These are phyloP conservation scores for Acipenser ruthenus DNA, from an alignment of 2,797 vertebrate genomes.

Conservation along the genomic window DNA sequence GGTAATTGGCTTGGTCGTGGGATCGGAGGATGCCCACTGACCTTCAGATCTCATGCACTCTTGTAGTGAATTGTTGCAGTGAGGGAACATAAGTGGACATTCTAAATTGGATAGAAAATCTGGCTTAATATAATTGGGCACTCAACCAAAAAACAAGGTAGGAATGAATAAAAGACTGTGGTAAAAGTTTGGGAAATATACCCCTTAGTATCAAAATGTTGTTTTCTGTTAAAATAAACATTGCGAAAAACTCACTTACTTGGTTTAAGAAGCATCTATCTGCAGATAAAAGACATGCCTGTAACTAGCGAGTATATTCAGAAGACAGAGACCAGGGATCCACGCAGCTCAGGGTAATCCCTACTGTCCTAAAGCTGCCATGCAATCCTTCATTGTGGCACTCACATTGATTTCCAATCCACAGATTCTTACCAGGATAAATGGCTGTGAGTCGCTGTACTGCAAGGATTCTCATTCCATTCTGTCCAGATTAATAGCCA, in stretches of 20 bases:
- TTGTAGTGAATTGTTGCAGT: too few relatives aligned
- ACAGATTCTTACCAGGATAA: constrained; percentile 67
- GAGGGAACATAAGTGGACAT: too few relatives aligned
- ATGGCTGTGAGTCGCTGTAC: constrained; percentile 44
- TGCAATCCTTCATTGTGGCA: constrained; percentile 61
- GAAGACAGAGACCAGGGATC: neutral
- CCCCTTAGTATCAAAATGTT: too few relatives aligned
- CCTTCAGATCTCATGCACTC: too few relatives aligned
- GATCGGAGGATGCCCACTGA: too few relatives aligned
- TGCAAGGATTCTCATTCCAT: constrained; percentile 26
- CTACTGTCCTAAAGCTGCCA: neutral
- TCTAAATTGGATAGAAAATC: too few relatives aligned
- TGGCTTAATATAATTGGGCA: too few relatives aligned
- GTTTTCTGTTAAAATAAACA: neutral
- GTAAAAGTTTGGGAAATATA: too few relatives aligned
- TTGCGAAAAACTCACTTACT: neutral
- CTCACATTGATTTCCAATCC: constrained; percentile 69
- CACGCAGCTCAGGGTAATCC: neutral
- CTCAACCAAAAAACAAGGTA: too few relatives aligned
- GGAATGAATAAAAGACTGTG: too few relatives aligned
- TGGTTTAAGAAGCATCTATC: neutral
- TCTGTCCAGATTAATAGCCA: constrained; percentile 25
- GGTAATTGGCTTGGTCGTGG: too few relatives aligned
- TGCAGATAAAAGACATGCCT: neutral
- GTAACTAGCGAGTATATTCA: neutral